phyloP scores from a whole-genome alignment of 2,113 vertebrate species.

The Vulpes ferrilata region DNA sequence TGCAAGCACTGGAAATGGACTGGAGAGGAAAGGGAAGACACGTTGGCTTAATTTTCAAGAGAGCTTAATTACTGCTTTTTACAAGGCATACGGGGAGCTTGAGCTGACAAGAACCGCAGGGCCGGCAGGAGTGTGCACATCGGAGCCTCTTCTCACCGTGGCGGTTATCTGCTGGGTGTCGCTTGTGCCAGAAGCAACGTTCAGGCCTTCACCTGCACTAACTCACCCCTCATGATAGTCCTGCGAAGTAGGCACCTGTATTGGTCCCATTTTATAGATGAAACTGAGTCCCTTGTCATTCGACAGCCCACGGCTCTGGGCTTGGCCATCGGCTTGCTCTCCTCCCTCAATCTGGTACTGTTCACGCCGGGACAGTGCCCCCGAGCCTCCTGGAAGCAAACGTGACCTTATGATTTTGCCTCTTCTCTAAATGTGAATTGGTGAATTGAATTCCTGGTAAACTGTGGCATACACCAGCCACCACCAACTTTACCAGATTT shows the following conservation, averaged over 20 bases:
- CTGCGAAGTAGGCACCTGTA: not conserved
- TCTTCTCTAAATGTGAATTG: not conserved
- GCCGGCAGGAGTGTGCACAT: fast-evolving
- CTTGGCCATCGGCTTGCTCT: not conserved
- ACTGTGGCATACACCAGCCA: not conserved
- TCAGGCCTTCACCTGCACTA: not conserved
- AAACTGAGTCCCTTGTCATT: not conserved
- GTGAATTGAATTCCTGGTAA: not conserved
- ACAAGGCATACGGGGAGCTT: not conserved
- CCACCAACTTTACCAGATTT: not conserved
- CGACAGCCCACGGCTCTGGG: not conserved
- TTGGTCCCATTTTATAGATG: not conserved
- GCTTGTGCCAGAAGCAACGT: not conserved
- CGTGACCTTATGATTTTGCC: not conserved
- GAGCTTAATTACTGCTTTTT: not conserved
- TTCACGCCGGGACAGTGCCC: not conserved
- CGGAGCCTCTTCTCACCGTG: not conserved
- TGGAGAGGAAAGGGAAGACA: not conserved
- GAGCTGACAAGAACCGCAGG: not conserved
- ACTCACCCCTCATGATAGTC: not conserved
- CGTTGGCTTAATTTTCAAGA: not conserved
- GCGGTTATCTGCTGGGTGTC: not conserved
- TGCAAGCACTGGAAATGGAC: not conserved
- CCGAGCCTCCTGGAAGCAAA: not conserved
- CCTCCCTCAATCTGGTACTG: not conserved